Conservation (phyloP, 2,113 vertebrate species). For the Mesitornis unicolor region DNA sequence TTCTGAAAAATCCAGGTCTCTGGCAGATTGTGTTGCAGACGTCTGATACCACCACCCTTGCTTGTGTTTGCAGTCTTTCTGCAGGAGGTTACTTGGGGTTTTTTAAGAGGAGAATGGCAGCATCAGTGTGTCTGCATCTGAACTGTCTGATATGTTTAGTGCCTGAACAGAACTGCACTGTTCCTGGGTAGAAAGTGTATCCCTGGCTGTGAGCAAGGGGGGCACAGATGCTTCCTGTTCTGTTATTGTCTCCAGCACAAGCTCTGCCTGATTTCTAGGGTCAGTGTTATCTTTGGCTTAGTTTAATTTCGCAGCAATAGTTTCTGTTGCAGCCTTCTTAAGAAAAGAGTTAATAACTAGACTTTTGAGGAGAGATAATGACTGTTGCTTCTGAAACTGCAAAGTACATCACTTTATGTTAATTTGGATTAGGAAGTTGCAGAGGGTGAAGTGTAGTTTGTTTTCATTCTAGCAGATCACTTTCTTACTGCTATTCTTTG, state of each 20-base stretch:
- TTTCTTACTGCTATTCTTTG: not conserved
- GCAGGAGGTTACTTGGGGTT: not conserved
- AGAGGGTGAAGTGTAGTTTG: not conserved
- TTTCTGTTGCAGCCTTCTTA: not conserved
- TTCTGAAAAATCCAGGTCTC: not conserved
- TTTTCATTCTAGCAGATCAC: not conserved
- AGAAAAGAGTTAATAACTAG: not conserved
- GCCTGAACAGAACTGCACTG: not conserved
- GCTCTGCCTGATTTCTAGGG: not conserved
- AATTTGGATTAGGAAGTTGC: not conserved
- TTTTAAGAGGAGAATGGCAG: no score
- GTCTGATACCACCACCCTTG: not conserved
- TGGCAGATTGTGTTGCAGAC: not conserved
- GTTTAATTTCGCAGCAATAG: not conserved
- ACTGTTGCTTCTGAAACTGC: not conserved
- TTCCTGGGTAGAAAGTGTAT: rapidly evolving
- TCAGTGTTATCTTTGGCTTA: not conserved
- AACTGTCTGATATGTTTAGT: not conserved
- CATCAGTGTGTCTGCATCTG: rapidly evolving
- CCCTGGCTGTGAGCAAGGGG: not conserved
- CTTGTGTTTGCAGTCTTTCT: not conserved
- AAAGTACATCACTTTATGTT: not conserved
- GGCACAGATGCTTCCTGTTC: not conserved
- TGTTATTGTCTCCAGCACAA: not conserved
- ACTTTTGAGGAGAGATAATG: not conserved